phyloP scores from a whole-genome alignment of 2,888 invertebrate species.

The Diarsia dahlii region DNA sequence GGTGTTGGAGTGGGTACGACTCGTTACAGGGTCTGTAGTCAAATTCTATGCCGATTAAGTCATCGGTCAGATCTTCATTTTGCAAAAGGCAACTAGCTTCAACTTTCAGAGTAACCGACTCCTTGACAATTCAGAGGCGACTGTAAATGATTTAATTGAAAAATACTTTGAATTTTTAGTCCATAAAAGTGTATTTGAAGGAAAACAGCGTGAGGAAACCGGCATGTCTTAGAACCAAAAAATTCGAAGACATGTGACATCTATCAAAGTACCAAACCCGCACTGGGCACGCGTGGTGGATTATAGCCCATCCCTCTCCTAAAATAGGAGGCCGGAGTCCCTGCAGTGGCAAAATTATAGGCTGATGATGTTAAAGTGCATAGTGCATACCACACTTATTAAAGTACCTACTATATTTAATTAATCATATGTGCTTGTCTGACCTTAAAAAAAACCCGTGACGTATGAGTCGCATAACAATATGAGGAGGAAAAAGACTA shows the following conservation, averaged over 20 bases:
- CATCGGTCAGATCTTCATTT: neutral
- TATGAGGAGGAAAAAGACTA: conserved; percentile 20
- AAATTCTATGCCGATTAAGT: neutral
- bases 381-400: neutral
- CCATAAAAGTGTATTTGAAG: neutral
- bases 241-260: too few relatives aligned
- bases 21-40: neutral
- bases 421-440: conserved; percentile 25
- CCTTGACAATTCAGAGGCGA: neutral
- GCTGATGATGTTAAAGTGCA: too few relatives aligned
- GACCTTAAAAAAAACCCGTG: conserved; percentile 1
- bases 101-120: neutral
- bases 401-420: neutral
- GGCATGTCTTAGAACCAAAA: too few relatives aligned
- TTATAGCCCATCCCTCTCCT: too few relatives aligned
- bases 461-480: neutral
- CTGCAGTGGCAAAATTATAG: too few relatives aligned
- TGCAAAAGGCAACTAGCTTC: neutral
- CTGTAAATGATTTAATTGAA: neutral
- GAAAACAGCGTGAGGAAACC: too few relatives aligned
- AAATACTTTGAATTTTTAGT: neutral
- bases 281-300: too few relatives aligned
- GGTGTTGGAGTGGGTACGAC: neutral
- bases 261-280: too few relatives aligned
- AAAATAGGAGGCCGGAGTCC: too few relatives aligned